Base-by-base conservation (phyloP, 2,113 vertebrate species). In the Malurus melanocephalus region DNA sequence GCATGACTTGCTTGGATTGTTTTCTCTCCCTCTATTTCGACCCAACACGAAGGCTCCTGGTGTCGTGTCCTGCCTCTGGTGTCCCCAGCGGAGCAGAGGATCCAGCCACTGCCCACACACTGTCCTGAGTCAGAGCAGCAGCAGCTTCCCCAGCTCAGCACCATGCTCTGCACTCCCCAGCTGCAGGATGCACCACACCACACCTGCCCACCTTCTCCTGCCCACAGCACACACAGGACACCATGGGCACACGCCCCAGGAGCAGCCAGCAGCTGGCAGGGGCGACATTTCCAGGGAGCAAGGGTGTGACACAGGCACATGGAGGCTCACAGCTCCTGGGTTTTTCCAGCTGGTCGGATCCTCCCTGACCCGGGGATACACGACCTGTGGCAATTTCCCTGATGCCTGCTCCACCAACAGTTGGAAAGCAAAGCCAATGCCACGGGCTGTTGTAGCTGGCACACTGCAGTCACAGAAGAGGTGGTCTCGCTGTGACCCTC, bases 381-480 rank as follows among this genome's bases (percentile, higher is more conserved):
- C 0, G 4, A 33, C 35, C 19, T 20, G 59, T 7, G 42, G 26
- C 17, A 71, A 42, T 69, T 73, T 89, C 78, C 22, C 59, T 40
- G 30, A 16, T 30, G 30, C 20, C 24, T 73, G n/a, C 35, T 53
- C 43, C 30, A 35, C 5, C 3, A 3, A 16, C 0, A 0, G 8
- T n/a, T 26, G 38, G 51, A 20, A 20, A 30, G 16, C 1, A 0
- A 92, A 78, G 56, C 9, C 38, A 38, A 10, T 38, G 38, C 38
- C 46, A 5, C 0, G 0, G 3, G 23, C 18, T 11, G 16, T 48
- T 7, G 13, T 52, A 71, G 52, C 65, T 45, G 12, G 6, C 55
- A 68, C 11, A 1, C 12, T n/a, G 78, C 66, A 22, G 71, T 26
- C 18, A 2, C 40, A 11, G 46, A 6, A 67, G 51, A 38, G 33